Base-by-base conservation (phyloP, 2,888 invertebrate genomes). In the Caenorhabditis auriculariae region DNA sequence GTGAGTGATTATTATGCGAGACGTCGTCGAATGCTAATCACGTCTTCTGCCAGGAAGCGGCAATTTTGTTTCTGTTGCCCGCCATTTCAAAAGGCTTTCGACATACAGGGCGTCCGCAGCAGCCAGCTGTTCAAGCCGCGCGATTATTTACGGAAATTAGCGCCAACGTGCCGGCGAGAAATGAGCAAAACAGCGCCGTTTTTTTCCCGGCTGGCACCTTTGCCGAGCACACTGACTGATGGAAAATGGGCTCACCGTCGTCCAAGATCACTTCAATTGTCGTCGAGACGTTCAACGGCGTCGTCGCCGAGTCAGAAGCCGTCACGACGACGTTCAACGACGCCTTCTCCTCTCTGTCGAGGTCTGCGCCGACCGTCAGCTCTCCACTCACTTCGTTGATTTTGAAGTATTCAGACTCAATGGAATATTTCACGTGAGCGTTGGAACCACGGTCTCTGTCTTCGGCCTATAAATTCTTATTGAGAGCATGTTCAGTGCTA, bases 361-460 rank as follows among this genome's bases (percentile, higher is more conserved):
- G 83, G 2, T 61, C 52, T n/a, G 48, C 32, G 21, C 55, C 45
- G 9, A 94, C 93, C 0, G 90, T 88, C 32, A 98, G 90, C 0
- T 93, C 93, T 0, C 98, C 96, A 0, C 93, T 93, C 81, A 90
- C 90, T 0, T 91, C 87, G 82, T 96, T 92, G 68, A 98, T 93
- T 7, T 88, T 85, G 82, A 96, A 98, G 69, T 87, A 86, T 1
- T 52, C 48, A 3, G 66, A 66, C 38, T 82, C 74, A 64, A 86
- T 77, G 4, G 83, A 81, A 76, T 86, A 87, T 1, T 83, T 83
- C 23, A 87, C 82, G 62, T 85, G 82, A 0, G 94, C 94, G 84
- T 96, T 96, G 44, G 92, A 87, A 0, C 94, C 95, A 1, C 93
- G 91, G 84, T 96, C 96, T 58, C 90, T 90, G 82, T 96, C 96